phyloP scores from a whole-genome alignment of 2,113 vertebrate species.

The Upupa epops region DNA sequence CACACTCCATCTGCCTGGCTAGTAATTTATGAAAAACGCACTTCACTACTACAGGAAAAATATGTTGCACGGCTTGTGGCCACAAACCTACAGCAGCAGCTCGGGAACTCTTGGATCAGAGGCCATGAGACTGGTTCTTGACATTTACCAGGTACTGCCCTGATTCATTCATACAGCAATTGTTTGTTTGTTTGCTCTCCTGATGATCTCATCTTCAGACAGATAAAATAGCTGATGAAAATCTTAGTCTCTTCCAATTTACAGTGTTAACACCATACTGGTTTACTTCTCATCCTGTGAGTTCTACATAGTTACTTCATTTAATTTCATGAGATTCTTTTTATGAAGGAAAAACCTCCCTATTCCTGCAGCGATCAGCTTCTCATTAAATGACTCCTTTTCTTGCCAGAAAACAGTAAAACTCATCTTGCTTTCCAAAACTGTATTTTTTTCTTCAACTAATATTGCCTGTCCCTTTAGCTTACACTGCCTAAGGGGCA shows the following conservation, averaged over 20 bases:
- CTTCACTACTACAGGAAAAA: constrained; percentile 68
- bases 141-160: constrained; percentile 56
- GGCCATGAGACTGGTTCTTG: neutral
- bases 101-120: constrained; percentile 48
- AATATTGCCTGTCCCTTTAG: neutral
- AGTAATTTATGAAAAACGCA: constrained; percentile 65
- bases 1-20: constrained; percentile 72
- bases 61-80: constrained; percentile 58
- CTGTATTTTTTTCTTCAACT: neutral
- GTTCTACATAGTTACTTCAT: neutral
- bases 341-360: neutral
- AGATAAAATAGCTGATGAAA: neutral
- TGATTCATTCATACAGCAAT: neutral
- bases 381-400: neutral
- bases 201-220: neutral
- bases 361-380: neutral
- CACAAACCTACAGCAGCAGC: constrained; percentile 55
- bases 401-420: neutral
- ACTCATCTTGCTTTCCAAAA: neutral
- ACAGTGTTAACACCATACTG: neutral
- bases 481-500: neutral
- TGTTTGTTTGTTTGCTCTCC: neutral
- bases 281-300: neutral
- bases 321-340: neutral
- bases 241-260: neutral